phyloP scores from a whole-genome alignment of 2,113 vertebrate genomes.

The Narcine bancroftii region DNA sequence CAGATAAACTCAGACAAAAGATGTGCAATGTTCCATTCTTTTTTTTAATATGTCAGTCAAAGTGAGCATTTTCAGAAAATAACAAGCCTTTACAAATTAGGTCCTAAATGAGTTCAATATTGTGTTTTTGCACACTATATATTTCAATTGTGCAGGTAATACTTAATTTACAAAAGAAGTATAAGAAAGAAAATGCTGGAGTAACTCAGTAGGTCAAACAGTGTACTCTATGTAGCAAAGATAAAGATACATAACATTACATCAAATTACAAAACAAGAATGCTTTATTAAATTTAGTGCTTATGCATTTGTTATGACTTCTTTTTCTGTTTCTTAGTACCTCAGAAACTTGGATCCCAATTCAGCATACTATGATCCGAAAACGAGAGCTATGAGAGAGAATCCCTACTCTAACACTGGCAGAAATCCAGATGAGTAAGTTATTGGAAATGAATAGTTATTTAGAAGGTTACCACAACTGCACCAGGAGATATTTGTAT shows the following conservation, averaged over 20 bases:
- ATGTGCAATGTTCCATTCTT: neutral
- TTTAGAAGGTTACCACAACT: neutral
- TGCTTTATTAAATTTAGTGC: neutral
- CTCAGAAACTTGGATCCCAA: constrained; percentile 94
- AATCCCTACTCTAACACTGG: constrained; percentile 91
- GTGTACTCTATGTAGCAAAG: too few relatives aligned
- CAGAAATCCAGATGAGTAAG: constrained; percentile 92
- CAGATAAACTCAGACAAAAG: too few relatives aligned
- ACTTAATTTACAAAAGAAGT: too few relatives aligned
- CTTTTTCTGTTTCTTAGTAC: constrained; percentile 61
- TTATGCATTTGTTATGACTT: neutral
- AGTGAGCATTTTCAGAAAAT: neutral
- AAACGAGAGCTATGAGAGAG: constrained; percentile 96
- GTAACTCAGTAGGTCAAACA: too few relatives aligned
- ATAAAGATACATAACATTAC: too few relatives aligned
- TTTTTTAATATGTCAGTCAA: neutral
- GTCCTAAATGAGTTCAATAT: neutral
- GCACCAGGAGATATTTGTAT: neutral
- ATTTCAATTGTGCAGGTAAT: neutral
- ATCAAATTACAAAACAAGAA: neutral
- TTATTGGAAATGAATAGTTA: constrained; percentile 38
- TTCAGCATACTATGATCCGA: constrained; percentile 96
- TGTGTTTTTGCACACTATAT: neutral
- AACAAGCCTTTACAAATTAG: neutral
- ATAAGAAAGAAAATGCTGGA: too few relatives aligned